Evolutionary conservation across 1,140 invertebrate species (phyloP).

Genomic region (Araneus ventricosus): DNA sequence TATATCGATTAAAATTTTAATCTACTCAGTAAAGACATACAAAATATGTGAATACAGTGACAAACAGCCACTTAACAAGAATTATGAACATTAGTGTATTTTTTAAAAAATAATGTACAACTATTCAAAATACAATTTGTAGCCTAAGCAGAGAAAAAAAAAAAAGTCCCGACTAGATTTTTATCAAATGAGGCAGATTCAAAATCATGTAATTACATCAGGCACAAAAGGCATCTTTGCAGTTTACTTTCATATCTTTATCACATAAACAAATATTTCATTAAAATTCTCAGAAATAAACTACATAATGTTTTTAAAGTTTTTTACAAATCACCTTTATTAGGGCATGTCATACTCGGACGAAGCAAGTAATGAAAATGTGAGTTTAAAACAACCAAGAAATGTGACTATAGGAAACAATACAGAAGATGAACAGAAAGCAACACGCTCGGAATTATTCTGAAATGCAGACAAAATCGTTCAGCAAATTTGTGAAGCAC

Average conservation of each 20-base stretch:
- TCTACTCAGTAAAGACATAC: neutral
- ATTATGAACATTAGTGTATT: neutral
- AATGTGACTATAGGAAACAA: no score
- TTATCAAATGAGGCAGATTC: slow-evolving; percentile 13
- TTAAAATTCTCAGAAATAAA: neutral
- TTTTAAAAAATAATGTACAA: slow-evolving; percentile 8
- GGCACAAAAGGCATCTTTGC: neutral
- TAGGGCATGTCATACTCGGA: no score
- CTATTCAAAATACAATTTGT: slow-evolving; percentile 15
- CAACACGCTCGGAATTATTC: no score
- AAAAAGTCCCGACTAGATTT: slow-evolving; percentile 21
- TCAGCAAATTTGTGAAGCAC: no score
- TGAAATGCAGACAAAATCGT: no score
- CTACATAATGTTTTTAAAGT: no score
- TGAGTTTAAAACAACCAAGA: no score
- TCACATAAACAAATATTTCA: neutral
- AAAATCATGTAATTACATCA: neutral
- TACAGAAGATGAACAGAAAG: no score
- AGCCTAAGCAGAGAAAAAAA: slow-evolving; percentile 15
- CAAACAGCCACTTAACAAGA: neutral
- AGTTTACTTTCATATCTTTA: neutral
- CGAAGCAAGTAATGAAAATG: no score
- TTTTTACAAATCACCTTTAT: no score
- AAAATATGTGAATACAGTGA: slow-evolving; percentile 27
- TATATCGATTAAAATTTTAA: neutral